Base-by-base conservation (phyloP, 2,797 vertebrate genomes). In the Spatula versicolor region DNA sequence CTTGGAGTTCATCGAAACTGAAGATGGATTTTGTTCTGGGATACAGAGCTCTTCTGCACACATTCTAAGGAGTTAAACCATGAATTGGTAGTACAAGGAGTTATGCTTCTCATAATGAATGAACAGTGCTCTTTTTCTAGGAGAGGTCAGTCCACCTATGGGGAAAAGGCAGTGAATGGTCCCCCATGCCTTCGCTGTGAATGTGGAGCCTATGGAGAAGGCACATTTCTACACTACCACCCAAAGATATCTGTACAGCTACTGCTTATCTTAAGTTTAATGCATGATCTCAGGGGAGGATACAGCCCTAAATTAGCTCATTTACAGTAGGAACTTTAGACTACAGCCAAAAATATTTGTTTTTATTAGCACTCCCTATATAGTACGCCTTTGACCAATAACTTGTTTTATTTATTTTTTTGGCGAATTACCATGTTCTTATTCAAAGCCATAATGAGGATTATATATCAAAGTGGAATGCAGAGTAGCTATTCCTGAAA, bases 381-480 rank as follows among this genome's bases (percentile, higher is more conserved):
- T 74, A 93, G 91, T 67, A 85, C 2, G 74, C 55, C 80, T 84
- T 91, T 93, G 96, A 94, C 87, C 95, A 96, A 96, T 95, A 96
- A 96, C 87, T 86, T 90, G 39, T 71, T 95, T 93, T 90, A 90
- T 92, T 93, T 95, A 88, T 94, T 96, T 95, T 93, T 72, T 52
- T 92, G 66, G 88, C 50, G 2, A 96, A 96, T 97, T 94, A 93
- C 96, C 94, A 92, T 93, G 92, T 75, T 88, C 92, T 95, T 96
- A 97, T 93, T 97, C 95, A 97, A 96, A 96, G 93, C 92, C 81
- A 75, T 96, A 90, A 95, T 92, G 95, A 96, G 94, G 96, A 96
- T 97, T 97, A 97, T 96, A 66, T 93, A 94, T 96, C 95, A 92
- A 93, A 54, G 73, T 96, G 97, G 95, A 93, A 96, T 97, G 95